Conservation (phyloP, 2,888 invertebrate species). For the Acanthosoma haemorrhoidale region DNA sequence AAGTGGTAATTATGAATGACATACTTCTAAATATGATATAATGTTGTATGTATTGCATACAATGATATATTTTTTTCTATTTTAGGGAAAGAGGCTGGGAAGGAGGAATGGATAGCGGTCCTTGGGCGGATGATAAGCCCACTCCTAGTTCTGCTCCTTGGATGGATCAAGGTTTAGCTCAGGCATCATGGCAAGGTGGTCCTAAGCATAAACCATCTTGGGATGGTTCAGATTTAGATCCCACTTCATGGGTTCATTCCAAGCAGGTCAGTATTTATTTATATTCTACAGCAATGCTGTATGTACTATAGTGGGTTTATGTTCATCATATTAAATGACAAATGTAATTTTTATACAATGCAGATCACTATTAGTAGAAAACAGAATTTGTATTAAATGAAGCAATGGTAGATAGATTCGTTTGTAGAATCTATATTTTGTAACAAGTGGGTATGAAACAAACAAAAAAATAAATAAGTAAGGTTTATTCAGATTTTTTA, state of each 20-base stretch:
- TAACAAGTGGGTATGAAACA: background rate
- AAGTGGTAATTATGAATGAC: too few relatives aligned
- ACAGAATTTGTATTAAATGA: too few relatives aligned
- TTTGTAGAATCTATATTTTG: too few relatives aligned
- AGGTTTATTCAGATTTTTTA: too few relatives aligned
- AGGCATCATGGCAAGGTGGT: constrained; percentile 40
- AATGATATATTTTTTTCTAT: constrained; percentile 5
- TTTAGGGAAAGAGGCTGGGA: constrained; percentile 30
- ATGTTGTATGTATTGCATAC: too few relatives aligned
- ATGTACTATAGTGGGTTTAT: background rate
- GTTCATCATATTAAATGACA: background rate
- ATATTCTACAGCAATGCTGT: background rate
- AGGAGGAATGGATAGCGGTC: constrained; percentile 44
- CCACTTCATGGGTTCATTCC: constrained; percentile 47
- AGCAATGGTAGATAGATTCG: too few relatives aligned
- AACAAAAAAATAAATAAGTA: too few relatives aligned
- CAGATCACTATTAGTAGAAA: too few relatives aligned
- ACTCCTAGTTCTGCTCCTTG: constrained; percentile 41
- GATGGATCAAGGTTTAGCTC: constrained; percentile 45
- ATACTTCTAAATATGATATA: too few relatives aligned
- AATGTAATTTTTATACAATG: background rate
- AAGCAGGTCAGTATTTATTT: constrained; percentile 53
- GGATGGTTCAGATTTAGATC: constrained; percentile 46
- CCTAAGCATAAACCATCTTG: constrained; percentile 40
- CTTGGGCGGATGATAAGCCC: constrained; percentile 44